These are phyloP conservation scores for Tenthredo distinguenda DNA, from an alignment of 2,888 invertebrate species.

Conservation along the genomic window DNA sequence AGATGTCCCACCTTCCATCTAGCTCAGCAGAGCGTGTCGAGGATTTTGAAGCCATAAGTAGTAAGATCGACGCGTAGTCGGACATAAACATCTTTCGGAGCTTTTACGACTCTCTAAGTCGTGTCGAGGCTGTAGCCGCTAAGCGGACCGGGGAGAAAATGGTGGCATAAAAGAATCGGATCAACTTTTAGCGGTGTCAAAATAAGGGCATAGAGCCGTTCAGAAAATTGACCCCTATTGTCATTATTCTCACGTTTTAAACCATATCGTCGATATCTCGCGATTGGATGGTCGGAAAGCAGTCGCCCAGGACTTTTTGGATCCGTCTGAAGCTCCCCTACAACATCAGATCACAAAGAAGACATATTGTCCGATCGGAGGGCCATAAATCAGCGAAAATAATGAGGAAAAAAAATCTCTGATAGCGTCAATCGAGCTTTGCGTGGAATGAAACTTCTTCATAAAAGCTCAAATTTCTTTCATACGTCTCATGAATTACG, in stretches of 20 bases:
- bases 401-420: neutral
- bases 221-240: neutral
- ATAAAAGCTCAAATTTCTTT: neutral
- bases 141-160: neutral
- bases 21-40: neutral
- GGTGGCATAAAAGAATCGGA: neutral
- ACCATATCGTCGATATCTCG: neutral
- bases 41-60: slow-evolving; percentile 9
- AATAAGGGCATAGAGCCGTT: neutral
- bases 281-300: neutral
- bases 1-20: neutral
- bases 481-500: neutral
- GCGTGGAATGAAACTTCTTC: neutral
- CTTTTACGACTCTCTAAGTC: slow-evolving; percentile 34
- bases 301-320: neutral
- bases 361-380: neutral
- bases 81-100: slow-evolving; percentile 28
- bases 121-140: neutral
- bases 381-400: neutral
- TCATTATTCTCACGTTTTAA: neutral
- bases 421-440: neutral
- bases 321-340: neutral
- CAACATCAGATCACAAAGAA: neutral
- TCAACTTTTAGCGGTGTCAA: slow-evolving; percentile 1
- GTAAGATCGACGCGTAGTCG: slow-evolving; percentile 40